Evolutionary conservation across 2,888 invertebrate genomes (phyloP).

Genomic region (Trachelus tabidus): DNA sequence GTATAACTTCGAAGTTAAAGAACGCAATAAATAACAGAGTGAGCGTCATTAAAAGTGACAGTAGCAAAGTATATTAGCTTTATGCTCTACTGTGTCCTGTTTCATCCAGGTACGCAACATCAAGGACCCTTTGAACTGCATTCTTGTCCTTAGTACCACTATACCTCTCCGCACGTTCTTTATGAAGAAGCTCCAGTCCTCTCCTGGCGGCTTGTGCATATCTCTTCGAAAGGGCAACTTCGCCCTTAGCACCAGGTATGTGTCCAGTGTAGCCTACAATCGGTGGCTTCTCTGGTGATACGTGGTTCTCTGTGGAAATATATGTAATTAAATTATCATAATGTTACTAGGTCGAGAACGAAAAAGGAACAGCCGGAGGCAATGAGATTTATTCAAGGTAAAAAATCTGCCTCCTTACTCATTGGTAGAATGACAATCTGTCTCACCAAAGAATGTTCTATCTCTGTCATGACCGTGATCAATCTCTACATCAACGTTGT

Average conservation of each 20-base stretch:
- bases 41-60: not conserved
- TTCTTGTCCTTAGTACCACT: constrained; percentile 21
- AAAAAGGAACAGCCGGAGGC: not conserved
- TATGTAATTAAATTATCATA: not conserved
- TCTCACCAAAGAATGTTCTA: constrained; percentile 47
- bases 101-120: constrained; percentile 40
- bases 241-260: constrained; percentile 76
- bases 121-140: constrained; percentile 39
- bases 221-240: constrained; percentile 76
- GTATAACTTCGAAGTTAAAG: not conserved
- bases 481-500: constrained; percentile 50
- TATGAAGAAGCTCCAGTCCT: constrained; percentile 72
- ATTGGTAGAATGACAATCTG: not conserved
- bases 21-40: not conserved
- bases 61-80: not conserved
- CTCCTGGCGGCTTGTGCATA: constrained; percentile 76
- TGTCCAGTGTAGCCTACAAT: constrained; percentile 81
- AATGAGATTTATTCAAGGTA: not conserved
- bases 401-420: not conserved
- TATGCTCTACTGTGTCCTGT: constrained; percentile 36
- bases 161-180: constrained; percentile 68
- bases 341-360: not conserved
- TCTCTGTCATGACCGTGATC: constrained; percentile 47
- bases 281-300: constrained; percentile 76
- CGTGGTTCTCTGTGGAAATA: constrained; percentile 67